Evolutionary conservation across 2,797 vertebrate genomes (phyloP).

Genomic region (Sylvilagus floridanus): DNA sequence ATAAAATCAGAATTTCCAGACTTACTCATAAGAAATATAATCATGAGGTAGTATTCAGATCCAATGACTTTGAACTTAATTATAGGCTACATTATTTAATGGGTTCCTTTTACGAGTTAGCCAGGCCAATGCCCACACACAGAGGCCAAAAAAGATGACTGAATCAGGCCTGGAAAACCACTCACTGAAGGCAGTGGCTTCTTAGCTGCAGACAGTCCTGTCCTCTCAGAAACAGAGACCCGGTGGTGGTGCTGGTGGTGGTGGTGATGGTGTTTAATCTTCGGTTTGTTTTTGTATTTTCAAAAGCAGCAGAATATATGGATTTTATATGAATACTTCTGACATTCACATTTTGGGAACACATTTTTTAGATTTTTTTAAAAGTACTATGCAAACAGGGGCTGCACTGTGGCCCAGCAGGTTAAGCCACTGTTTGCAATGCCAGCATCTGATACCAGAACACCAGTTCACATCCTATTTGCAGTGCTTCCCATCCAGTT

Average conservation of each 20-base stretch:
- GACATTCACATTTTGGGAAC: not conserved
- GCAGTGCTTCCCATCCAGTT: too few species aligned
- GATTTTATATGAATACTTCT: not conserved
- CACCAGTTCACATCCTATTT: too few species aligned
- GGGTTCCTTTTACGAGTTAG: not conserved
- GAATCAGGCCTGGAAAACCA: not conserved
- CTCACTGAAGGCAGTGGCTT: not conserved
- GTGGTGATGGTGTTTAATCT: not conserved
- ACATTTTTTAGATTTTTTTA: not conserved
- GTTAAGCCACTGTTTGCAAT: too few species aligned
- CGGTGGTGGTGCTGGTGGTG: not conserved
- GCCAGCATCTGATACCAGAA: too few species aligned
- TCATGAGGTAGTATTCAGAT: constrained; percentile 8
- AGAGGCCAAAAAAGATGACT: not conserved
- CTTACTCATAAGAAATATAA: constrained; percentile 45
- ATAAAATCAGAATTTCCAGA: constrained; percentile 50
- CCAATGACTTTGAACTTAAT: not conserved
- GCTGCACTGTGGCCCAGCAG: too few species aligned
- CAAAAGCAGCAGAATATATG: not conserved
- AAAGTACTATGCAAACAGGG: not conserved
- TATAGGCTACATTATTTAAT: constrained; percentile 17
- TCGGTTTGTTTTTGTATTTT: not conserved
- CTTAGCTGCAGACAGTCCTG: not conserved
- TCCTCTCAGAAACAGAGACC: not conserved
- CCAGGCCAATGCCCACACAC: not conserved